These are phyloP conservation scores for Metridium senile DNA, from an alignment of 92 coral and sea anemone genomes.

Conservation along the genomic window DNA sequence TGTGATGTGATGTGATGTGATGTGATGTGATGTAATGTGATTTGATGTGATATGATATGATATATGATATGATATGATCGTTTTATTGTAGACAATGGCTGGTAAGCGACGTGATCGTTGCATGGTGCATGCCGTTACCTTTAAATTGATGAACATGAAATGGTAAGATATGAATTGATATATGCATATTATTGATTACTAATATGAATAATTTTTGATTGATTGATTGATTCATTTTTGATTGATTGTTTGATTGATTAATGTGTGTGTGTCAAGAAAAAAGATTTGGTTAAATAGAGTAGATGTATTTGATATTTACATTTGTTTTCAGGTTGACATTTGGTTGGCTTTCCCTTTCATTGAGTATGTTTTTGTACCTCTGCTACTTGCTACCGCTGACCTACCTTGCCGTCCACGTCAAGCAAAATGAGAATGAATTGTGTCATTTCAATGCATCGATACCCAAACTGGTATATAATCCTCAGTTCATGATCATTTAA, in stretches of 20 bases:
- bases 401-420: constrained; percentile 44
- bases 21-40: too few species aligned
- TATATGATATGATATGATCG: too few species aligned
- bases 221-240: not conserved
- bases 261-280: too few species aligned
- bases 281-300: too few species aligned
- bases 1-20: too few species aligned
- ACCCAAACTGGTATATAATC: constrained; percentile 42
- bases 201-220: not conserved
- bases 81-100: constrained; percentile 62
- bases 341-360: constrained; percentile 57
- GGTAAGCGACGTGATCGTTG: constrained; percentile 64
- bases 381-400: constrained; percentile 69
- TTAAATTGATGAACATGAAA: constrained; percentile 63
- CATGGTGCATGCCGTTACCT: constrained; percentile 63
- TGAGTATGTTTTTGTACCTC: constrained; percentile 43
- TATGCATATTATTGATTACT: not conserved
- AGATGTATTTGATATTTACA: too few species aligned
- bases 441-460: constrained; percentile 45
- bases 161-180: constrained; percentile 67
- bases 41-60: too few species aligned
- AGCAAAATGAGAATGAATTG: constrained; percentile 33
- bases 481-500: too few species aligned
- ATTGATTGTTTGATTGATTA: too few species aligned
- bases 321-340: constrained; percentile 49